phyloP scores from a whole-genome alignment of 1,140 invertebrate species.

The Ganaspis sp. region DNA sequence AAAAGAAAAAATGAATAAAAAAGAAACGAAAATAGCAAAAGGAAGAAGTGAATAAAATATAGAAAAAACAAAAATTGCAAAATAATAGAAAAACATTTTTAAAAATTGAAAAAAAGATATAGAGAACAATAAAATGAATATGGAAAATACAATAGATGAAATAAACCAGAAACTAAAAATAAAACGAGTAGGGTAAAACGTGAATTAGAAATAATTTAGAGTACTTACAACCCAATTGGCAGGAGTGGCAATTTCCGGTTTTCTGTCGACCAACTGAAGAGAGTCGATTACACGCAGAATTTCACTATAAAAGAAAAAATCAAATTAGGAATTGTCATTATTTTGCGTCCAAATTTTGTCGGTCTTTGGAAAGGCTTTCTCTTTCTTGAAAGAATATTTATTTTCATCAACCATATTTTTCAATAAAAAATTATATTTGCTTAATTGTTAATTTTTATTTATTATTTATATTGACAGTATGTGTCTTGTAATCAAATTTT shows the following conservation, averaged over 20 bases:
- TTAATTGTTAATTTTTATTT: conserved; percentile 32
- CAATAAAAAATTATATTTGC: conserved; percentile 5
- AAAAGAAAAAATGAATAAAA: too few species aligned
- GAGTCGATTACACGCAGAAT: conserved; percentile 93
- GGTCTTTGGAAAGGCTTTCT: too few species aligned
- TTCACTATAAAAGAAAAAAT: conserved; percentile 82
- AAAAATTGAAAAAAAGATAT: neutral
- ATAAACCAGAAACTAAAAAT: too few species aligned
- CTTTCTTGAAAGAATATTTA: too few species aligned
- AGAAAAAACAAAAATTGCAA: too few species aligned
- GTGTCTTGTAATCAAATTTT: too few species aligned
- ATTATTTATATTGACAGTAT: neutral
- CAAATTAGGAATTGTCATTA: too few species aligned
- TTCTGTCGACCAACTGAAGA: conserved; percentile 86
- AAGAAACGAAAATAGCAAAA: too few species aligned
- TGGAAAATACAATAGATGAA: too few species aligned
- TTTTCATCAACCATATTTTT: too few species aligned
- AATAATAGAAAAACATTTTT: conserved; percentile 3
- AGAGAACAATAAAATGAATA: conserved; percentile 24
- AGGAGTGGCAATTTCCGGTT: conserved; percentile 87
- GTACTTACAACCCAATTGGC: conserved; percentile 89
- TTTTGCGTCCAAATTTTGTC: too few species aligned
- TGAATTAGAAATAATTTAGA: conserved; percentile 26
- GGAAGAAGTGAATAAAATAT: too few species aligned
- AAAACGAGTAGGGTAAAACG: conserved; percentile 30